Evolutionary conservation across 1,140 invertebrate genomes (phyloP).

Genomic region (Whitmania pigra): DNA sequence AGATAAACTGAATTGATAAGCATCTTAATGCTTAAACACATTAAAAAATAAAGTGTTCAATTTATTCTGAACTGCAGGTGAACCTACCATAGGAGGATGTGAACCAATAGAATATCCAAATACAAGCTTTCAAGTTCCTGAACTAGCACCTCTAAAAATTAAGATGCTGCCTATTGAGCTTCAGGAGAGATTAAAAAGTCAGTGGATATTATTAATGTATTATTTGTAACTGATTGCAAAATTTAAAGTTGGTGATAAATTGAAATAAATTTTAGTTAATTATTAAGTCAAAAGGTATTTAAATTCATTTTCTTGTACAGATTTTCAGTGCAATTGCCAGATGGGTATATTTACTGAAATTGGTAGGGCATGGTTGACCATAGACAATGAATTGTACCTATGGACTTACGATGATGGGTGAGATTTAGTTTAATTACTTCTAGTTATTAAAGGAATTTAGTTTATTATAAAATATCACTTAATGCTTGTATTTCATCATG

Average conservation of each 20-base stretch:
- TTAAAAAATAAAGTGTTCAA: neutral
- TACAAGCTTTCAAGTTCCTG: slow-evolving; percentile 3
- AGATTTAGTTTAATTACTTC: slow-evolving; percentile 22
- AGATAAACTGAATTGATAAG: too few relatives aligned
- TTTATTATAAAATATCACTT: slow-evolving; percentile 7
- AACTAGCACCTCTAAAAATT: neutral
- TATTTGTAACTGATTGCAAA: neutral
- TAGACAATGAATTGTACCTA: slow-evolving; percentile 93
- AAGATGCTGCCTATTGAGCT: neutral
- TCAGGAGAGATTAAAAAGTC: neutral
- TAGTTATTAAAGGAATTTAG: neutral
- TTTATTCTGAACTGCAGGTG: neutral
- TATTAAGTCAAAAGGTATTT: neutral
- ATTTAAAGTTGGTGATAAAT: neutral
- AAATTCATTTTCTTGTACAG: slow-evolving; percentile 30
- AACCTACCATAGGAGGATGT: neutral
- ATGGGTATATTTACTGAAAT: slow-evolving; percentile 95
- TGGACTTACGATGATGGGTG: slow-evolving; percentile 83
- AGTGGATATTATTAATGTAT: neutral
- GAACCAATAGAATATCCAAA: slow-evolving; percentile 6
- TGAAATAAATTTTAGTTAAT: slow-evolving; percentile 10
- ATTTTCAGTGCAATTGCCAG: slow-evolving; percentile 71
- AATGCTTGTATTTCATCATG: too few relatives aligned
- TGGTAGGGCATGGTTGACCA: slow-evolving; percentile 84
- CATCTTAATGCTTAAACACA: neutral